Evolutionary conservation across 2,797 vertebrate genomes (phyloP), one percentile per base, ranked within the genome.

Genomic region (Cossypha heuglini): DNA sequence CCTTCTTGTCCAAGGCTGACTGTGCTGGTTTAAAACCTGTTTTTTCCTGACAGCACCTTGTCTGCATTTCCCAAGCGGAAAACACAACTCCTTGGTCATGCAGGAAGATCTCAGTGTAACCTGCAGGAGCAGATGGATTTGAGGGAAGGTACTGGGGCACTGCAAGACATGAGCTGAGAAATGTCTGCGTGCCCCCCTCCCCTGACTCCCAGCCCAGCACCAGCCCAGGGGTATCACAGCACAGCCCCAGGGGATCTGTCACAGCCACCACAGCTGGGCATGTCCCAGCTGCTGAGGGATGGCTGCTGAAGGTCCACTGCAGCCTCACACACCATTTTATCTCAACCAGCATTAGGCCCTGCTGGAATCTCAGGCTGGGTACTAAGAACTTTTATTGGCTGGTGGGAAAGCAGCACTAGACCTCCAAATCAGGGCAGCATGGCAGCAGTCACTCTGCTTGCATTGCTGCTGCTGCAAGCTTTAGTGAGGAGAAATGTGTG

Each of bases 381-480:
- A 10, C 38, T 7, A n/a, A 64, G 43, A 43, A 51, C 3, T 26
- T 67, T 19, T 28, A 9, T 10, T 43, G 54, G 37, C 15, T 3
- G 6, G 4, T 57, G 40, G 29, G 64, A 61, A 64, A 67, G 42
- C n/a, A 61, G 49, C 22, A 35, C 10, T 22, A 66, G 64, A 48
- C 9, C 31, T 88, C n/a, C 13, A 54, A 63, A 69, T 4, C n/a
- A 14, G 49, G 40, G 20, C 0, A 0, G 5, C 13, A 26, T 0
- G 10, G n/a, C 57, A 71, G 63, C 31, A 63, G n/a, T n/a, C 25
- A 3, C 38, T 31, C 43, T 42, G n/a, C 42, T 29, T 74, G 55
- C 33, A 54, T 67, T 79, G 35, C 57, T 37, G 6, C 10, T 49
- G 13, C 75, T 21, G 16, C 52, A 38, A 17, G 37, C 11, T 26